These are phyloP conservation scores for Gorsachius magnificus DNA, from an alignment of 2,797 vertebrate genomes.

Conservation along the genomic window DNA sequence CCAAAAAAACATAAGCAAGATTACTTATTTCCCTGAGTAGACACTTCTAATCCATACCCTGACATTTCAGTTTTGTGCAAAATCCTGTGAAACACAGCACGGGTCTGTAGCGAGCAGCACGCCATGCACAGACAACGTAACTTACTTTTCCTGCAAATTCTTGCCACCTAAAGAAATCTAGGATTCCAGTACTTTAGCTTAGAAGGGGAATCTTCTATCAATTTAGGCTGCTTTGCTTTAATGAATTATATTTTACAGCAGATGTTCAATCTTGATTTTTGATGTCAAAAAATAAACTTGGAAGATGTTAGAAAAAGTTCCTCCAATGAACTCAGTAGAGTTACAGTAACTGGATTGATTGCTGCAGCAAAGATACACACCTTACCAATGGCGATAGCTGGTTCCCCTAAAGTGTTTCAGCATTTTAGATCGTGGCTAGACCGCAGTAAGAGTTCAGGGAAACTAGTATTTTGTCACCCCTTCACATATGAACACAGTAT, in stretches of 20 bases:
- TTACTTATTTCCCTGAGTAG: not conserved
- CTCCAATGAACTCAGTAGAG: not conserved
- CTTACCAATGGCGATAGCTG: not conserved
- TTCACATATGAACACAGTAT: not conserved
- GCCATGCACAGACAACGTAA: not conserved
- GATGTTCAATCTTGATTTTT: not conserved
- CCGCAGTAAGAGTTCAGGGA: not conserved
- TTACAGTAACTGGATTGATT: not conserved
- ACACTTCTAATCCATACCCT: not conserved
- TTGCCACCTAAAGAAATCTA: not conserved
- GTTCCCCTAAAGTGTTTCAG: not conserved
- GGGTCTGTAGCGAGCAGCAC: not conserved
- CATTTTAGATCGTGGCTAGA: not conserved
- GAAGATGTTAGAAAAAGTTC: not conserved
- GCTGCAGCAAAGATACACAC: not conserved
- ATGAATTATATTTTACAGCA: not conserved
- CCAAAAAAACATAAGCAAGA: not conserved
- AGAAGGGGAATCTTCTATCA: not conserved
- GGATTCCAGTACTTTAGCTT: not conserved
- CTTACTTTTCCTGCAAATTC: not conserved
- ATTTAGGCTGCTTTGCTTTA: not conserved
- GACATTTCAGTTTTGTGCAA: not conserved
- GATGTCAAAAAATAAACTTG: not conserved
- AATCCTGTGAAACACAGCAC: not conserved
- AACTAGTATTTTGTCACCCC: not conserved